Evolutionary conservation across 2,888 invertebrate species (phyloP).

Genomic region (Mylabris sibirica): DNA sequence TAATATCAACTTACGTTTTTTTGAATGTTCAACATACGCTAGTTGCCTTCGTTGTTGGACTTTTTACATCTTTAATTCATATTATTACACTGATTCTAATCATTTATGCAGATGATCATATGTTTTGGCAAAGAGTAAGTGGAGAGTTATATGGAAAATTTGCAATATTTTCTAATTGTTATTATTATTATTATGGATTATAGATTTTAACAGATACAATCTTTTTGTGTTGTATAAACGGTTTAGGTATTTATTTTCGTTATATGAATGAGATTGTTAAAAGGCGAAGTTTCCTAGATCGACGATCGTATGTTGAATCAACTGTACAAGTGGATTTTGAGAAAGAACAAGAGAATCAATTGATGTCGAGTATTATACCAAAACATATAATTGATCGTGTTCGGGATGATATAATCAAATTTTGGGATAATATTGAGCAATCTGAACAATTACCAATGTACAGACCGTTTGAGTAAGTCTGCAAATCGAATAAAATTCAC

Average conservation of each 20-base stretch:
- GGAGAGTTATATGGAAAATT: too few species aligned
- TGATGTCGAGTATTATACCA: conserved; percentile 86
- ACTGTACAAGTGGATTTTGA: conserved; percentile 83
- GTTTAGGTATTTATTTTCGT: conserved; percentile 87
- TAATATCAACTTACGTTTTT: conserved; percentile 84
- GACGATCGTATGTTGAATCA: conserved; percentile 85
- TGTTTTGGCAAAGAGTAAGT: conserved; percentile 60
- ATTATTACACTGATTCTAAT: conserved; percentile 67
- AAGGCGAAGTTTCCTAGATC: conserved; percentile 85
- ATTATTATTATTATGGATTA: too few species aligned
- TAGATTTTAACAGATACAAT: conserved; percentile 72
- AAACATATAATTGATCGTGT: conserved; percentile 78
- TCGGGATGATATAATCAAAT: conserved; percentile 61
- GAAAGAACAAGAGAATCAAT: conserved; percentile 87
- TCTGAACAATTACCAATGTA: conserved; percentile 40
- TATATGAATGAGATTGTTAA: conserved; percentile 89
- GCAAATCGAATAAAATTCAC: too few species aligned
- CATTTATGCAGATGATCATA: conserved; percentile 60
- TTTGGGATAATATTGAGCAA: conserved; percentile 53
- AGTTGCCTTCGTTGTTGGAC: conserved; percentile 74
- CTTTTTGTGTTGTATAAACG: conserved; percentile 77
- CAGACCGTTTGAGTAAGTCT: conserved; percentile 59
- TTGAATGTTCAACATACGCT: conserved; percentile 80
- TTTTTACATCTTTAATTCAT: conserved; percentile 73
- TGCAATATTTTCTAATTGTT: background rate